Evolutionary conservation across 2,113 vertebrate genomes (phyloP).

Genomic region (Nasalis larvatus): DNA sequence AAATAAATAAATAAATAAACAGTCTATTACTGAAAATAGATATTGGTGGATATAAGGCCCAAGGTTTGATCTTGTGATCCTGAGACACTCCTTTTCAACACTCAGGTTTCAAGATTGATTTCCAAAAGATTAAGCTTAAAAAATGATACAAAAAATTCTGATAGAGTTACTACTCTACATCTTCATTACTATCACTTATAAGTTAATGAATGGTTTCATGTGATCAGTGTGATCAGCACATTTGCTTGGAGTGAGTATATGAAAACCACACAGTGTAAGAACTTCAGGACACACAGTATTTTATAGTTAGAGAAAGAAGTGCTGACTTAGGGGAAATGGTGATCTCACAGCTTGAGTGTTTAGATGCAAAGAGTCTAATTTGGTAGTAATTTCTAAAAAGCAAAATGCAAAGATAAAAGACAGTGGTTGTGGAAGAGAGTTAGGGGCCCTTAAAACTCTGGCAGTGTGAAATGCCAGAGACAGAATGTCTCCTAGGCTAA

Average conservation of each 20-base stretch:
- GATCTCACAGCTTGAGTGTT: not conserved
- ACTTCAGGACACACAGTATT: not conserved
- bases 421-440: not conserved
- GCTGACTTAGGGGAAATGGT: not conserved
- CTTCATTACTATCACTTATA: not conserved
- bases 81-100: not conserved
- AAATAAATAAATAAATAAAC: too few species aligned
- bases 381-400: conserved; percentile 29
- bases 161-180: not conserved
- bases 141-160: not conserved
- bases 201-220: not conserved
- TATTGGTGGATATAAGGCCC: not conserved
- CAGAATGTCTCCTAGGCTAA: not conserved
- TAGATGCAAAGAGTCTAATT: not conserved
- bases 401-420: not conserved
- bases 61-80: not conserved
- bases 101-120: not conserved
- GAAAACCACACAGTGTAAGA: not conserved
- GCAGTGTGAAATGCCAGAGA: not conserved
- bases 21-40: not conserved
- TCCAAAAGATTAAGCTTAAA: not conserved
- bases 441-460: not conserved
- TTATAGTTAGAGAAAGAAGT: not conserved
- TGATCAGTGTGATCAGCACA: too few species aligned
- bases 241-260: not conserved